Evolutionary conservation across 2,888 invertebrate genomes (phyloP), one percentile per base, ranked within the genome.

Genomic region (Adelphocoris suturalis): DNA sequence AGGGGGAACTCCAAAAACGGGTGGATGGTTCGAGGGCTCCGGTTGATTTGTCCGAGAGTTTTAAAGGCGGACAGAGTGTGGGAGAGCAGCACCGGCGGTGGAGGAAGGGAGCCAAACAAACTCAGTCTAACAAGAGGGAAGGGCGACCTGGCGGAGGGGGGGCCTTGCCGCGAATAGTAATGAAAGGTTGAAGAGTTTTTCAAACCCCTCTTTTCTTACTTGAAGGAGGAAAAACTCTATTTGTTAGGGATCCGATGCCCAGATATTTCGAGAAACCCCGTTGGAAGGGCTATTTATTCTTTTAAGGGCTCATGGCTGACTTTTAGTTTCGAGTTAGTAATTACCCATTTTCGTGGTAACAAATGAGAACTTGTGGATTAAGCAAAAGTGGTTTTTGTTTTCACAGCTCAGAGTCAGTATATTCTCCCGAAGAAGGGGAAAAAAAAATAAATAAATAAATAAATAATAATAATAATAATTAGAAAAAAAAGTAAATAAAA

Each of bases 131-230:
- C 82, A 82, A 82, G 52, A 52, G 81, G 61, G 19, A 61, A 19
- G 19, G 52, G 52, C 16, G 13, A 11, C 9, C 1, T 12, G 27
- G 23, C 23, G 68, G 82, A 52, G 47, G 52, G 37, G n/a, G 82
- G 52, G 52, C 19, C 82, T 82, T 47, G 46, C 82, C 82, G 47
- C 86, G 86, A 86, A 86, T 86, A 86, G 86, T 86, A 86, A 86
- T 86, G 86, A 86, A 86, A 86, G 86, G 86, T 86, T 86, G 86
- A 86, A 68, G 86, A 86, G 86, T 86, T 86, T 85, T 85, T 61
- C 86, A 48, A 68, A 68, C 68, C 76, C 76, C 52, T 55, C 82
- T 52, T 47, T 48, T 48, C 19, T 28, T 52, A 52, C 52, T 82
- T 82, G 27, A 47, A 47, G 82, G 27, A 52, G 82, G 82, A 82